phyloP scores from a whole-genome alignment of 2,797 vertebrate species.

The Mormyrus proboscirostris region DNA sequence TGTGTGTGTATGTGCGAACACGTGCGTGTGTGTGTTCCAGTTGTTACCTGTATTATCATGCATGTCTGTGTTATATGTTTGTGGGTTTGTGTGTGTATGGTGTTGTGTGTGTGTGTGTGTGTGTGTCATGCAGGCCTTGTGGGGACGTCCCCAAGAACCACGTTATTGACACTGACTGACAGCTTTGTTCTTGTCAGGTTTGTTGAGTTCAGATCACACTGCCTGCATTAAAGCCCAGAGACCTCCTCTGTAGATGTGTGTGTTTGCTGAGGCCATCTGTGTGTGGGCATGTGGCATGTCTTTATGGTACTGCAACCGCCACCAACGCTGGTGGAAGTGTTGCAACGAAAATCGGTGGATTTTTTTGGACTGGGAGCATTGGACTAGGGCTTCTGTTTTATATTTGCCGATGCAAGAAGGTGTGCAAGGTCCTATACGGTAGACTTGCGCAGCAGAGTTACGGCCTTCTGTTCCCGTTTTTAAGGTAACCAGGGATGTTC shows the following conservation, averaged over 20 bases:
- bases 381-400: no score
- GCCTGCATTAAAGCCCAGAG: background rate
- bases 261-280: background rate
- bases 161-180: background rate
- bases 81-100: background rate
- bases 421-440: no score
- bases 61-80: background rate
- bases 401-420: no score
- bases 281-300: background rate
- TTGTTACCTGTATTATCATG: background rate
- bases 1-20: background rate
- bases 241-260: background rate
- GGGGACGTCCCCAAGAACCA: background rate
- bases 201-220: background rate
- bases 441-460: no score
- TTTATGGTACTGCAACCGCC: no score
- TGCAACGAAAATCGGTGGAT: no score
- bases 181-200: background rate
- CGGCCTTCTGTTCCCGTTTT: no score
- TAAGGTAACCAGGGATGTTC: no score
- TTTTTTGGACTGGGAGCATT: no score
- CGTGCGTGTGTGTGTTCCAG: background rate
- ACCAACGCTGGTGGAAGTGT: no score
- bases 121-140: background rate
- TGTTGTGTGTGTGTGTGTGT: background rate